Percentiles rank a stretch among this genome's conserved stretches.
phyloP scores from a whole-genome alignment of 1,140 invertebrate species.

The Tetraneura akinire region DNA sequence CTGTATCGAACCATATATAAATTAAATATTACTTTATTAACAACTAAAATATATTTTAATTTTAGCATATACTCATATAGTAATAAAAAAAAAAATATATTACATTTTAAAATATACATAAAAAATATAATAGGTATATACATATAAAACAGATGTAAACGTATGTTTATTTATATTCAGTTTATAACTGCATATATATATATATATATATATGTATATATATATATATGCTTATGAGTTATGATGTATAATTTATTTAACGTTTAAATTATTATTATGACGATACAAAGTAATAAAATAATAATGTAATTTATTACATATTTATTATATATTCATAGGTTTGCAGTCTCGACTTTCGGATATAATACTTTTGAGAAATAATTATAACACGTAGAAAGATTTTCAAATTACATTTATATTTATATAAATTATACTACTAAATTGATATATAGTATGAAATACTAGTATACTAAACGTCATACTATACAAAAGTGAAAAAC shows the following conservation, averaged over 20 bases:
- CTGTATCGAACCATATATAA: background rate
- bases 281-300: background rate
- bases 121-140: too few species aligned
- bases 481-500: too few species aligned
- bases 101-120: background rate
- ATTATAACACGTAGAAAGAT: too few species aligned
- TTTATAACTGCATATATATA: background rate
- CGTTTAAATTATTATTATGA: background rate
- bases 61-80: background rate
- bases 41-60: background rate
- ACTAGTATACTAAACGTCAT: too few species aligned
- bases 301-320: background rate
- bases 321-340: too few species aligned
- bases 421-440: too few species aligned
- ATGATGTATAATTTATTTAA: background rate
- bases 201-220: background rate
- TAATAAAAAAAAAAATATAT: background rate
- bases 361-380: too few species aligned
- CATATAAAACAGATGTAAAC: constrained; percentile 26
- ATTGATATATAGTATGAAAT: too few species aligned
- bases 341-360: too few species aligned
- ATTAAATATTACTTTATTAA: background rate
- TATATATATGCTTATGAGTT: too few species aligned
- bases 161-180: background rate
- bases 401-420: too few species aligned